Base-by-base conservation (phyloP, 2,113 vertebrate genomes). In the Sciurus niger region DNA sequence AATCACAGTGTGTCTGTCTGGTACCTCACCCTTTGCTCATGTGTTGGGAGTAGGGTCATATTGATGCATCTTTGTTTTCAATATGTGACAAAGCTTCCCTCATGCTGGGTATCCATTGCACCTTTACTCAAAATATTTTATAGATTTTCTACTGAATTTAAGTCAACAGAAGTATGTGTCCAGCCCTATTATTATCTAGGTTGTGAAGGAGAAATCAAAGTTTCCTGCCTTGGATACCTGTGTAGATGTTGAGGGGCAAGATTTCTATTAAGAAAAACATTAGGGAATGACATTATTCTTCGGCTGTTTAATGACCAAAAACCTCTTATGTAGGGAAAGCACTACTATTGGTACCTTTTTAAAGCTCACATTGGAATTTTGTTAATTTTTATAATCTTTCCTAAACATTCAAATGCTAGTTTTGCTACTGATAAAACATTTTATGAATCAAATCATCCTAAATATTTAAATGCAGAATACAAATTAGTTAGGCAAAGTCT, bases 371-470 rank as follows among this genome's bases (percentile, higher is more conserved):
- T 88, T 93, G 53, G 82, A 83, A 89, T 83, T 46, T 60, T 68
- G 85, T 28, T 83, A 86, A 40, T 87, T 88, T 83, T 65, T 88
- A 25, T 24, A 82, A 84, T 28, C 86, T 85, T 90, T 84, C 1
- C 30, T 46, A 51, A 93, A 73, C 20, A 77, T 83, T 73, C n/a
- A 86, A 67, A 89, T 85, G 30, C 37, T 93, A 32, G 30, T 34
- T 84, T 84, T 86, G 73, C 32, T 37, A 63, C 18, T 46, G 79
- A 79, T 90, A 46, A 72, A 79, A 48, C 22, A 48, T 58, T 55
- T 90, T 55, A 92, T 84, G 43, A 90, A 90, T 94, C n/a, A 86
- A 79, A 79, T 94, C 40, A 86, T 18, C 25, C 86, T 22, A 89
- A 65, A 43, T 84, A 78, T 80, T 94, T 87, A 94, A 84, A 65